Conservation (phyloP, 2,888 invertebrate species). For the Drosophila tripunctata region DNA sequence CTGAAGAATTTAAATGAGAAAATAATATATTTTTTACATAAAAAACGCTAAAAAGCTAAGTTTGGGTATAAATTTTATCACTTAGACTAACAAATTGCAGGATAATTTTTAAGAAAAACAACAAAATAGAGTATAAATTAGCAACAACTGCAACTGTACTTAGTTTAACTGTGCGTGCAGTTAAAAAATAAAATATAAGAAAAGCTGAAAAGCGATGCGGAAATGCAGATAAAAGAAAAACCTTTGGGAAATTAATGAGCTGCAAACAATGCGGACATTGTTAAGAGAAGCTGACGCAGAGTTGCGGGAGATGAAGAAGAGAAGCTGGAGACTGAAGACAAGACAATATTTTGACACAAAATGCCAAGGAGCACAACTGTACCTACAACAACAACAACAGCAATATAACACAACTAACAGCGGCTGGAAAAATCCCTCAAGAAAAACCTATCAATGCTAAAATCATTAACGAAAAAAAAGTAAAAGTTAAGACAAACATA, state of each 20-base stretch:
- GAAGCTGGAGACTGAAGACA: background rate
- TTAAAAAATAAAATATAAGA: conserved; percentile 8
- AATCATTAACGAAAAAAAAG: conserved; percentile 30
- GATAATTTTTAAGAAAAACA: background rate
- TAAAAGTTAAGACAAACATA: conserved; percentile 50
- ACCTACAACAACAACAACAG: conserved; percentile 8
- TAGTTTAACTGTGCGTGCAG: conserved; percentile 7
- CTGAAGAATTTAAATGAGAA: no score
- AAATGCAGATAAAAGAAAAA: conserved; percentile 76
- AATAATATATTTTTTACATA: no score
- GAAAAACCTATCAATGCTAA: conserved; percentile 27
- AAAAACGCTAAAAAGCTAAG: no score
- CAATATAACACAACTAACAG: background rate
- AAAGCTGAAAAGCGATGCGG: conserved; percentile 57
- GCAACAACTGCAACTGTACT: conserved; percentile 11
- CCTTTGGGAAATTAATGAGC: conserved; percentile 77
- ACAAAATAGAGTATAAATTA: background rate
- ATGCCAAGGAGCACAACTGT: conserved; percentile 49
- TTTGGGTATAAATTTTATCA: no score
- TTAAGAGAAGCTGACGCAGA: conserved; percentile 28
- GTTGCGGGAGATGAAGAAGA: background rate
- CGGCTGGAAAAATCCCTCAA: conserved; percentile 36
- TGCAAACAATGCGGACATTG: conserved; percentile 77
- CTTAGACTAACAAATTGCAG: background rate
- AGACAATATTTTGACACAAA: conserved; percentile 65